Percentiles rank a stretch among this genome's conserved stretches.
Conservation (phyloP, 2,888 invertebrate genomes). For the Mythimna impura region DNA sequence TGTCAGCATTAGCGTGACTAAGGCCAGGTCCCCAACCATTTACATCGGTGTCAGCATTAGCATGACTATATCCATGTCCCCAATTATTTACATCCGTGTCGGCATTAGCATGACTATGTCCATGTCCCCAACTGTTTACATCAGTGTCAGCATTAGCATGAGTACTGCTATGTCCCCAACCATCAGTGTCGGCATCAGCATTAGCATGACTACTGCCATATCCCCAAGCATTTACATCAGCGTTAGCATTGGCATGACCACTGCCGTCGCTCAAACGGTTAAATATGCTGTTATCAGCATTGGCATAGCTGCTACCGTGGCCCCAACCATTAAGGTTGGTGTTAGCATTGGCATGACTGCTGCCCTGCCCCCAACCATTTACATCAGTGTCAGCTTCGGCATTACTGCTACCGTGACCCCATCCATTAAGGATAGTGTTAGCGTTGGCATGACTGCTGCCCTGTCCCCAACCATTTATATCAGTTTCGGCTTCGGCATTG, state of each 20-base stretch:
- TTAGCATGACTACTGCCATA: background rate
- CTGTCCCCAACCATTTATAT: background rate
- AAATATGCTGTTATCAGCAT: background rate
- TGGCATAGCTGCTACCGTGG: background rate
- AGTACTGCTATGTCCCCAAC: background rate
- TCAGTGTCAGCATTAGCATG: background rate
- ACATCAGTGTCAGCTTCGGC: background rate
- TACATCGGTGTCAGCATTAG: background rate
- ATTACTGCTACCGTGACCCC: background rate
- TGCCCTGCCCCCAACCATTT: background rate
- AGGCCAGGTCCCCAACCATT: background rate
- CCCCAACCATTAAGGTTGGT: background rate
- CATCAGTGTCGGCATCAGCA: accelerated
- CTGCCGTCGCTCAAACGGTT: background rate
- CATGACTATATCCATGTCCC: background rate
- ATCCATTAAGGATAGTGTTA: no score
- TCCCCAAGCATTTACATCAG: background rate
- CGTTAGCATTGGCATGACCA: background rate
- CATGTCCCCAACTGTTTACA: background rate
- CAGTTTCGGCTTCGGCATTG: no score
- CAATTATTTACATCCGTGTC: background rate
- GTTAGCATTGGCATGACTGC: background rate
- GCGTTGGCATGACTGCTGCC: background rate
- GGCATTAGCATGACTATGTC: background rate
- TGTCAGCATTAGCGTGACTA: background rate